Base-by-base conservation (phyloP, 2,797 vertebrate species). In the Sebastes oblongus region DNA sequence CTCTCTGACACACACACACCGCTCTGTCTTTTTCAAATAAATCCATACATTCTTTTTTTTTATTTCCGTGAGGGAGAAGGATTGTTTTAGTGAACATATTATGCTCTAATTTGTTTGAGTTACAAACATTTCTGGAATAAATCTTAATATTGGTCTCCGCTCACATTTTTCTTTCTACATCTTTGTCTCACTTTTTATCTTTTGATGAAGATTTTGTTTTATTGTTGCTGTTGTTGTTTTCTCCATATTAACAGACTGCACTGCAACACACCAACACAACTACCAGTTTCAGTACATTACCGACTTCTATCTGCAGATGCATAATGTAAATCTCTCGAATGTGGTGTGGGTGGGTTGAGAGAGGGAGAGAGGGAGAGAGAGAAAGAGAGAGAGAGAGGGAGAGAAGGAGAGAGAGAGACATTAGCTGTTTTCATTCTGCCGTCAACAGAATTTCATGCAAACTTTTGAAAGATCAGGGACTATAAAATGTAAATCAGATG, bases 381-480 rank as follows among this genome's bases (percentile, higher is more conserved):
- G 59, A 8, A 60, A 50, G 58, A 66, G 24, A 56, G 54, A 22
- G 27, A 34, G 36, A 10, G 66, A 56, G 64, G 78, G 54, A 67
- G 66, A 71, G 66, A 62, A 60, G 65, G 36, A 74, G n/a, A 11
- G 39, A 73, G 69, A 66, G 52, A 67, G 22, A 76, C 16, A 56
- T 58, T 30, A 16, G 52, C 27, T 50, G 58, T 64, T 79, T 77
- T 64, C 73, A 54, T 13, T 87, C 22, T 42, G 65, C 81, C 56
- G 80, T 86, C 76, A 77, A 73, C 34, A 81, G 46, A 82, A 86
- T 87, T 88, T 81, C 70, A 81, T 61, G 81, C 56, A 84, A 86
- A 86, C 42, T 29, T 82, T 12, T 79, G 5, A 82, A 85, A 84
- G 72, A 75, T 80, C 77, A 80, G n/a, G 2, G 83, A 64, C 34